Evolutionary conservation across 2,888 invertebrate genomes (phyloP).

Genomic region (Lasioglossum villosulum): DNA sequence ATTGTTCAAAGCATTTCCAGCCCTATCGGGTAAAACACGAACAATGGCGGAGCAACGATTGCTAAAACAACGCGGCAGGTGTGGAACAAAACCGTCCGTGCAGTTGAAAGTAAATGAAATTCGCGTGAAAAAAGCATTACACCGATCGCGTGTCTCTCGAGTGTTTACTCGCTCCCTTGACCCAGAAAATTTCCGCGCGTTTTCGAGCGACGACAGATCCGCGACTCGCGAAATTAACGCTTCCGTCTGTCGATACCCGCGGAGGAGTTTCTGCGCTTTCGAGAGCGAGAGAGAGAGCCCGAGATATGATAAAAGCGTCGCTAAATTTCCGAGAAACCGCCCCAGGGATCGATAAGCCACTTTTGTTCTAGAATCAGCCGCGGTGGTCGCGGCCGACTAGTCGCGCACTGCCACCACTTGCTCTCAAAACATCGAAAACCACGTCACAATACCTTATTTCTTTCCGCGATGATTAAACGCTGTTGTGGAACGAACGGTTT

Average conservation of each 20-base stretch:
- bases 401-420: background rate
- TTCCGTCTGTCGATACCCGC: conserved; percentile 1
- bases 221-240: conserved; percentile 7
- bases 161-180: background rate
- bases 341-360: conserved; percentile 28
- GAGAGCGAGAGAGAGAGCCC: background rate
- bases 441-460: background rate
- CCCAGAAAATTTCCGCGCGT: background rate
- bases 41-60: background rate
- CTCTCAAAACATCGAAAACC: background rate
- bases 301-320: conserved; percentile 27
- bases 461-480: background rate
- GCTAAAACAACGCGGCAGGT: conserved; percentile 6
- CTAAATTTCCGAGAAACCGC: conserved; percentile 25
- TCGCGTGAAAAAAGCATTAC: conserved; percentile 12
- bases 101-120: background rate
- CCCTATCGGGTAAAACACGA: background rate
- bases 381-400: background rate
- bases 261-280: background rate
- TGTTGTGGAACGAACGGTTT: too few relatives aligned
- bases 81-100: background rate
- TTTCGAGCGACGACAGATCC: background rate
- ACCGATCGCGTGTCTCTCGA: conserved; percentile 11
- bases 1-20: background rate
- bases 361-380: conserved; percentile 29